Conservation (phyloP, 2,888 invertebrate species). For the Agapetus fuscipes region DNA sequence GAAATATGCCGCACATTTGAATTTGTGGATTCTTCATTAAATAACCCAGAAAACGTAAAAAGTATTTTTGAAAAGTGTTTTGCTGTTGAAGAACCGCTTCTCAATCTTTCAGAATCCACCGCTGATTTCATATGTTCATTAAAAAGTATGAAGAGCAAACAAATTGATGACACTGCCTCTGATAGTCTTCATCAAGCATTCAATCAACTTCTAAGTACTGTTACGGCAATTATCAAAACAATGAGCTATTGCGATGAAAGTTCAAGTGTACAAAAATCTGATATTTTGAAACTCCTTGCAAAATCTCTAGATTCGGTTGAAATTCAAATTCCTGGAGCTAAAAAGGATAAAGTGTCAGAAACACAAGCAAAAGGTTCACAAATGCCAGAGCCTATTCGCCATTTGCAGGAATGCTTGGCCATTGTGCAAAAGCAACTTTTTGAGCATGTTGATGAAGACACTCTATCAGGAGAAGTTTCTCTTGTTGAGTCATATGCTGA, state of each 20-base stretch:
- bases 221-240: no score
- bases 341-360: constrained; percentile 1
- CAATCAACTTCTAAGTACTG: no score
- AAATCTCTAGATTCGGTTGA: neutral
- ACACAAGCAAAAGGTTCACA: constrained; percentile 22
- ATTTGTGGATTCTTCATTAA: constrained; percentile 7
- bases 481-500: constrained; percentile 34
- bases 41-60: neutral
- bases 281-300: neutral
- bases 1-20: constrained; percentile 18
- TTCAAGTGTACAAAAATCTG: neutral
- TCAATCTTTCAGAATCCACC: neutral
- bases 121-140: neutral
- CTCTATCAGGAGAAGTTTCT: constrained; percentile 30
- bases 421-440: constrained; percentile 32
- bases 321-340: neutral
- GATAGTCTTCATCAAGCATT: no score
- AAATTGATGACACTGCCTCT: neutral
- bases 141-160: neutral
- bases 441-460: constrained; percentile 29
- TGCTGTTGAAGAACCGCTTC: neutral
- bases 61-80: constrained; percentile 3
- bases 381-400: constrained; percentile 21
- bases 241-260: neutral
- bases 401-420: constrained; percentile 31